Evolutionary conservation across 2,888 invertebrate species (phyloP).

Genomic region (Polydesmus complanatus): DNA sequence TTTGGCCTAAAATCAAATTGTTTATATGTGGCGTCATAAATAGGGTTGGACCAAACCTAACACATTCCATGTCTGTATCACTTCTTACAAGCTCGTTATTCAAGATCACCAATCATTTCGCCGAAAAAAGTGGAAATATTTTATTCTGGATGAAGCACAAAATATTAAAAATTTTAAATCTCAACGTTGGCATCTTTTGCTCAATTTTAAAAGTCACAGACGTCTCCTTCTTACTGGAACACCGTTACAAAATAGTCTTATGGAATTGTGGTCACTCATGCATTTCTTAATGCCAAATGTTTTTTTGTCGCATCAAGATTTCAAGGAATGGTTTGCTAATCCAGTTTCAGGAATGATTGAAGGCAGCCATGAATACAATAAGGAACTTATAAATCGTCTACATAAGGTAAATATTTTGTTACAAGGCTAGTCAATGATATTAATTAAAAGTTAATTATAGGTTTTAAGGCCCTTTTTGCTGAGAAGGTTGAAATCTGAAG

Average conservation of each 20-base stretch:
- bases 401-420: slow-evolving; percentile 56
- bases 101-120: slow-evolving; percentile 97
- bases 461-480: slow-evolving; percentile 85
- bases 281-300: slow-evolving; percentile 96
- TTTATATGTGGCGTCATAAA: slow-evolving; percentile 27
- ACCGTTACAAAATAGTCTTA: slow-evolving; percentile 86
- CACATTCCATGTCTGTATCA: slow-evolving; percentile 95
- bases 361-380: slow-evolving; percentile 80
- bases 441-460: slow-evolving; percentile 32
- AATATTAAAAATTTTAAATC: slow-evolving; percentile 99
- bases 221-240: slow-evolving; percentile 85
- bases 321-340: slow-evolving; percentile 97
- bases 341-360: slow-evolving; percentile 94
- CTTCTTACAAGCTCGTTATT: slow-evolving; percentile 93
- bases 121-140: slow-evolving; percentile 93
- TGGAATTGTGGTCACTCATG: slow-evolving; percentile 96
- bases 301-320: slow-evolving; percentile 89
- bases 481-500: slow-evolving; percentile 80
- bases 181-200: slow-evolving; percentile 90
- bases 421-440: not conserved
- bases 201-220: slow-evolving; percentile 86
- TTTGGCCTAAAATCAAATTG: too few species aligned
- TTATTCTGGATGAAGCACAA: slow-evolving; percentile 95
- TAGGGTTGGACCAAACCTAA: slow-evolving; percentile 97
- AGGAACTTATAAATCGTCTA: slow-evolving; percentile 68